phyloP scores from a whole-genome alignment of 2,113 vertebrate genomes.

The Rhagologus leucostigma region DNA sequence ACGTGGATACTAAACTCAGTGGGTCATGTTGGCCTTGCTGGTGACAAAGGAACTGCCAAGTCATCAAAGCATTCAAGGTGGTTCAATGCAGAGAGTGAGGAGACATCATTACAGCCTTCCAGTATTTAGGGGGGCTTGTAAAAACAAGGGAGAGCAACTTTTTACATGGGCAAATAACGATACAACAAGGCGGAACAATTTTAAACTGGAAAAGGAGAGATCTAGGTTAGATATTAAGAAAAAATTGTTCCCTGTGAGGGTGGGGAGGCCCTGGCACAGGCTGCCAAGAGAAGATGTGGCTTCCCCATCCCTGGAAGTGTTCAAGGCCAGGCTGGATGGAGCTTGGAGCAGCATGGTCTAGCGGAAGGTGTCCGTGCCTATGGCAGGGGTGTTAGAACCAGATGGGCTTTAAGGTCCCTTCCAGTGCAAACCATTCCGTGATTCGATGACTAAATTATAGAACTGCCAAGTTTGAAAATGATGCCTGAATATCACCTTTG shows the following conservation, averaged over 20 bases:
- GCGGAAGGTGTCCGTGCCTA: neutral
- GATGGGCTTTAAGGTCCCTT: neutral
- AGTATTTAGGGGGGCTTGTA: neutral
- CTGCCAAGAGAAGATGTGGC: neutral
- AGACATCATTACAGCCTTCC: neutral
- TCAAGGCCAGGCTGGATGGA: neutral
- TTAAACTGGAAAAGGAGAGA: neutral
- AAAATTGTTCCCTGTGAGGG: neutral
- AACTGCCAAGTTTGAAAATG: neutral
- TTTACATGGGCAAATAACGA: neutral
- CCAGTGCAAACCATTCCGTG: neutral
- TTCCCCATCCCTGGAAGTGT: neutral
- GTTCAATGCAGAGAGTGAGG: neutral
- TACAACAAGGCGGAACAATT: neutral
- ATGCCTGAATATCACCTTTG: neutral
- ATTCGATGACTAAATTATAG: neutral
- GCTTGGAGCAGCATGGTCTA: neutral
- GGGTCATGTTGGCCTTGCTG: neutral
- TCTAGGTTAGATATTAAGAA: neutral
- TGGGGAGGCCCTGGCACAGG: neutral
- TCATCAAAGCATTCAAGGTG: neutral
- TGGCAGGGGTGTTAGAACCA: neutral
- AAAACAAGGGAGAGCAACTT: neutral
- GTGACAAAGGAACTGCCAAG: neutral
- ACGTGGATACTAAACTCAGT: neutral